Conservation (phyloP, 2,888 invertebrate genomes). For the Taphrorychus bicolor region DNA sequence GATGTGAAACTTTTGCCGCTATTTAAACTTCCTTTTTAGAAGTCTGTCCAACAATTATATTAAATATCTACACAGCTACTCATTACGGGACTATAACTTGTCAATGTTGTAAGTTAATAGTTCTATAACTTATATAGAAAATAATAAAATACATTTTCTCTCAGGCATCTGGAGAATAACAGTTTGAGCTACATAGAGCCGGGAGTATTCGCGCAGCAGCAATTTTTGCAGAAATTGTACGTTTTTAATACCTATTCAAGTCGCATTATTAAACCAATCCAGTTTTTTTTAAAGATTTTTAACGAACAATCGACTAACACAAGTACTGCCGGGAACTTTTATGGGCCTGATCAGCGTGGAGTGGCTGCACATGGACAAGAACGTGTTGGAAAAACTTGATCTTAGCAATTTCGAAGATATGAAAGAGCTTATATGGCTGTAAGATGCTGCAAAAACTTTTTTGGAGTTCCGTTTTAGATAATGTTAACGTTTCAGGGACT, state of each 20-base stretch:
- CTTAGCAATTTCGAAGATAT: conserved; percentile 26
- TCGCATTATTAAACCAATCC: neutral
- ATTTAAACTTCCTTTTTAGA: conserved; percentile 25
- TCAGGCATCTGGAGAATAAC: conserved; percentile 30
- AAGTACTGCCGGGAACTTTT: conserved; percentile 26
- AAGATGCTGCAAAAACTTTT: conserved; percentile 2
- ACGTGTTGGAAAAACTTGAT: conserved; percentile 27
- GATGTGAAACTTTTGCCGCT: neutral
- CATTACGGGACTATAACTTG: conserved; percentile 20
- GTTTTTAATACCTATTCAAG: conserved; percentile 7
- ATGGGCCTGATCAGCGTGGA: conserved; percentile 26
- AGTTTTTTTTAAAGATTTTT: conserved; percentile 22
- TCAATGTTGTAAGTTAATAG: conserved; percentile 17
- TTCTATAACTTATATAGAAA: conserved; percentile 9
- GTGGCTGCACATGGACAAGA: conserved; percentile 40
- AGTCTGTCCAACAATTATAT: conserved; percentile 22
- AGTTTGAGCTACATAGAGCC: conserved; percentile 21
- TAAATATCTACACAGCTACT: conserved; percentile 1
- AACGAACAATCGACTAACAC: conserved; percentile 29
- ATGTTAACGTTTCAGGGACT: conserved; percentile 30
- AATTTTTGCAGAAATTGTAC: conserved; percentile 35
- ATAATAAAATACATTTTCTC: conserved; percentile 10
- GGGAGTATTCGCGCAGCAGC: conserved; percentile 26
- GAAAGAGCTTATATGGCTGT: conserved; percentile 33
- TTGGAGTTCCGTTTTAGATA: conserved; percentile 1